phyloP scores from a whole-genome alignment of 2,113 vertebrate genomes.

The Pteruthius melanotis region DNA sequence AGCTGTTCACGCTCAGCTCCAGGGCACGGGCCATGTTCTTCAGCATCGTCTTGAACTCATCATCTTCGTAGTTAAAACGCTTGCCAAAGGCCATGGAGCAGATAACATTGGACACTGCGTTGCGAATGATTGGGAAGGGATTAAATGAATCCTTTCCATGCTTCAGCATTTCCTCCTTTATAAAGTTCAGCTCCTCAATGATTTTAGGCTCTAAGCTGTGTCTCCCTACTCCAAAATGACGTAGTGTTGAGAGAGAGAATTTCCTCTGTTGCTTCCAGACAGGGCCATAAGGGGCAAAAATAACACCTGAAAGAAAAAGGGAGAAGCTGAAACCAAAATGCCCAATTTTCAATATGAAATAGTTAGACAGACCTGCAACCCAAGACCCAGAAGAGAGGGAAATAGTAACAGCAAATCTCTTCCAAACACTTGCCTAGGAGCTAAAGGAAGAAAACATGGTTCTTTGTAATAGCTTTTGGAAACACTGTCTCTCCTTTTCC shows the following conservation, averaged over 20 bases:
- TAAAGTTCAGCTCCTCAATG: conserved; percentile 78
- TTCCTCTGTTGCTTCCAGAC: conserved; percentile 90
- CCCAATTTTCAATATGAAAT: neutral
- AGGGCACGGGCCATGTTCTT: conserved; percentile 83
- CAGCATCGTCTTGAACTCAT: conserved; percentile 82
- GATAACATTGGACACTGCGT: conserved; percentile 89
- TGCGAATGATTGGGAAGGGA: conserved; percentile 79
- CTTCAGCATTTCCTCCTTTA: conserved; percentile 84
- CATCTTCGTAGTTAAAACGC: conserved; percentile 85
- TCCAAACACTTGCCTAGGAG: neutral
- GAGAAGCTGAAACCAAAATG: neutral
- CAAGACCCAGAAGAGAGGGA: neutral
- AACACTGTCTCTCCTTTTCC: neutral
- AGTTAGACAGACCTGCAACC: neutral
- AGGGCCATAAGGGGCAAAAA: conserved; percentile 90
- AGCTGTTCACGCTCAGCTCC: conserved; percentile 81
- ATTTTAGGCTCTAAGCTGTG: conserved; percentile 90
- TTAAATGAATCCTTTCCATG: conserved; percentile 70
- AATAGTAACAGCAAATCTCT: neutral
- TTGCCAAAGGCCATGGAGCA: conserved; percentile 88
- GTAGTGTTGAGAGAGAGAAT: conserved; percentile 88
- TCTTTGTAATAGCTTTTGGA: neutral
- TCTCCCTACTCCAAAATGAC: conserved; percentile 89
- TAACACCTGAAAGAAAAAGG: conserved; percentile 80
- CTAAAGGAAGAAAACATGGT: neutral